Evolutionary conservation across 2,797 vertebrate species (phyloP).

Genomic region (Gila robusta): DNA sequence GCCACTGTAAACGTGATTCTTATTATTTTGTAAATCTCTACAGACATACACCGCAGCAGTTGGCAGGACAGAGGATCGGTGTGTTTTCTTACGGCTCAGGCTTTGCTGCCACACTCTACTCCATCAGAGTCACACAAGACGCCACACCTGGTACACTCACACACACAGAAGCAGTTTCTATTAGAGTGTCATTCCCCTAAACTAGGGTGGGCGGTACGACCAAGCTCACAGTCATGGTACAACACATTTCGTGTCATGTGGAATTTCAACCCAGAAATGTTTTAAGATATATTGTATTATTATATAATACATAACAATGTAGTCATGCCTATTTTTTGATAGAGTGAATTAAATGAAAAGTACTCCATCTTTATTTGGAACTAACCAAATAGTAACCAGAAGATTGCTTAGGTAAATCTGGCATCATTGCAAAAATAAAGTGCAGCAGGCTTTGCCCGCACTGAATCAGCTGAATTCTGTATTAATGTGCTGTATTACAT

Average conservation of each 20-base stretch:
- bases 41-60: slow-evolving; percentile 86
- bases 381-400: neutral
- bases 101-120: slow-evolving; percentile 94
- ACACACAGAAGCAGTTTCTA: neutral
- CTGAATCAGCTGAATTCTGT: no score
- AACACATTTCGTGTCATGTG: neutral
- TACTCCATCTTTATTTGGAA: neutral
- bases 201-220: neutral
- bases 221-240: neutral
- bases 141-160: slow-evolving; percentile 88
- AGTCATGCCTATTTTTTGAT: neutral
- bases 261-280: neutral
- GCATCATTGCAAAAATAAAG: neutral
- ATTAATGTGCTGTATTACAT: no score
- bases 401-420: no score
- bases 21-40: slow-evolving; percentile 18
- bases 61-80: slow-evolving; percentile 91
- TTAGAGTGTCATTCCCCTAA: neutral
- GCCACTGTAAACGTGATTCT: neutral
- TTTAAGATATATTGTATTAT: neutral
- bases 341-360: neutral
- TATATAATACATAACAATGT: neutral
- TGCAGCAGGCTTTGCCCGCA: no score
- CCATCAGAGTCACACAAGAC: slow-evolving; percentile 91
- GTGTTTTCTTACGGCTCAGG: slow-evolving; percentile 97